Conservation (phyloP, 2,888 invertebrate species). For the Saturnia japonica region DNA sequence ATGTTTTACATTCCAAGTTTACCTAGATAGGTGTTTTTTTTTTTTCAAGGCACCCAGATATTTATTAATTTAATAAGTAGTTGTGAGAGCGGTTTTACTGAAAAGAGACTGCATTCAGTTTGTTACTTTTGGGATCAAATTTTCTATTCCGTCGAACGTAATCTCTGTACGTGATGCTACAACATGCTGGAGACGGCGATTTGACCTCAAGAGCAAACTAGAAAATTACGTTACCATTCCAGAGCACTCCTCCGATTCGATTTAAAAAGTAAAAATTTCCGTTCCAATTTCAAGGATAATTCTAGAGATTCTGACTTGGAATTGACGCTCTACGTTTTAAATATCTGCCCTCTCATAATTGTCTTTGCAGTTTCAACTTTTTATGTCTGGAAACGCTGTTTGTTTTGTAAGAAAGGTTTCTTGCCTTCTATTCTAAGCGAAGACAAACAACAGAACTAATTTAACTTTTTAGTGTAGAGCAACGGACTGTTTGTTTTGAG, state of each 20-base stretch:
- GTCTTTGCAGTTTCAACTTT: constrained; percentile 29
- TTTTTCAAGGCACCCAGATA: too few relatives aligned
- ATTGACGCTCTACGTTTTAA: constrained; percentile 44
- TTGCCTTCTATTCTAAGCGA: constrained; percentile 31
- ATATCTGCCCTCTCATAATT: constrained; percentile 27
- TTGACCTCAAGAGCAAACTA: constrained; percentile 1
- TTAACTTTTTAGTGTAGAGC: constrained; percentile 37
- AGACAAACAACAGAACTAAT: constrained; percentile 37
- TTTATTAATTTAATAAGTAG: too few relatives aligned
- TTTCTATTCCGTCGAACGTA: constrained; percentile 69
- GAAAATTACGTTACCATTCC: constrained; percentile 67
- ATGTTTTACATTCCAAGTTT: too few relatives aligned
- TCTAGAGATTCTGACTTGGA: constrained; percentile 55
- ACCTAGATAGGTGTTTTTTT: too few relatives aligned
- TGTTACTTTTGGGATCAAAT: constrained; percentile 39
- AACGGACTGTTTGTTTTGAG: constrained; percentile 16
- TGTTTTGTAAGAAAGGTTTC: constrained; percentile 35
- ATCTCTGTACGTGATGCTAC: constrained; percentile 44
- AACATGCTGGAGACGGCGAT: constrained; percentile 33
- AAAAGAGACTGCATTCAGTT: background rate
- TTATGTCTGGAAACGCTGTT: constrained; percentile 33
- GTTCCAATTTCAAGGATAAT: constrained; percentile 52
- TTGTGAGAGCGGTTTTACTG: background rate
- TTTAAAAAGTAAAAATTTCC: constrained; percentile 61
- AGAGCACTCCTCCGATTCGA: constrained; percentile 39